Percentiles rank a stretch among this genome's conserved stretches.
These are phyloP conservation scores for Malurus leucopterus DNA, from an alignment of 2,797 vertebrate species.

Conservation along the genomic window DNA sequence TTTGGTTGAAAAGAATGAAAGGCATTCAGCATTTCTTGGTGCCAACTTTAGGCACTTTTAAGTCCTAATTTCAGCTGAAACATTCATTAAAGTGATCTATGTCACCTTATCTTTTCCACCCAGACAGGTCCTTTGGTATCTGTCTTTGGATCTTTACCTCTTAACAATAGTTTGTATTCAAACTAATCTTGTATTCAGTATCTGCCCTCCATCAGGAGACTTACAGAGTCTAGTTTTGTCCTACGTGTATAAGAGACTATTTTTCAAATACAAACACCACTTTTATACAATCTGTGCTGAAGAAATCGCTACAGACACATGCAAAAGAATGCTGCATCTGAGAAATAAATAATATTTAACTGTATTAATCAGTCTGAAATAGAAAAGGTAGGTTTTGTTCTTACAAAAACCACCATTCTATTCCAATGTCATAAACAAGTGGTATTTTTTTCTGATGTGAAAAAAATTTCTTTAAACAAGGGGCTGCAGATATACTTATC, in stretches of 20 bases:
- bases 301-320: neutral
- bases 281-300: neutral
- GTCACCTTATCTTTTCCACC: constrained; percentile 2
- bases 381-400: neutral
- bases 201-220: neutral
- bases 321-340: neutral
- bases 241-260: neutral
- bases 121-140: constrained; percentile 17
- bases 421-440: neutral
- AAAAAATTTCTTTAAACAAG: neutral
- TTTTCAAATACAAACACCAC: neutral
- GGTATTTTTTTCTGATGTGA: neutral
- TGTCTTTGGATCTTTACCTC: constrained; percentile 25
- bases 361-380: neutral
- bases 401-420: neutral
- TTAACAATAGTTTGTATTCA: neutral
- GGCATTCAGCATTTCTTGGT: constrained; percentile 5
- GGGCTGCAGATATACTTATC: neutral
- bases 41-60: neutral
- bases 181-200: constrained; percentile 1
- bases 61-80: constrained; percentile 18
- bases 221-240: neutral
- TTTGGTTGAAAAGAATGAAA: constrained; percentile 25
- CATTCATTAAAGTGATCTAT: constrained; percentile 18
- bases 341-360: neutral